Evolutionary conservation across 2,797 vertebrate species (phyloP), one percentile per base, ranked within the genome.

Genomic region (Cyclopterus lumpus): DNA sequence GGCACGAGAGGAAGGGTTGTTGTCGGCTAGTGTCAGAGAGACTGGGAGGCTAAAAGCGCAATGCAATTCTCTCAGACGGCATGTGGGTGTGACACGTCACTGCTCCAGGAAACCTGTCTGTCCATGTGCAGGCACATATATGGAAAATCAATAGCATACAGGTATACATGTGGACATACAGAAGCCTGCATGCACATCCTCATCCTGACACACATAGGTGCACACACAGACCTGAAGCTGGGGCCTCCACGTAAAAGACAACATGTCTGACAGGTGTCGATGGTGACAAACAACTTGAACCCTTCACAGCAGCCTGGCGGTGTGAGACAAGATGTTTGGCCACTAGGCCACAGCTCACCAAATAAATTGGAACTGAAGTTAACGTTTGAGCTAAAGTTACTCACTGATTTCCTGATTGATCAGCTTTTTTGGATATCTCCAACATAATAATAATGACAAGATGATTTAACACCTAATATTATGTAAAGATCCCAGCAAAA

Each of bases 241-340:
- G 46, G 36, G 49, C 55, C 26, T 80, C 55, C 36, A 49, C 81
- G 84, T 89, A 77, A 90, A 84, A 82, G 73, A 70, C 73, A 83
- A 61, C 86, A 82, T 86, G 73, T 62, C 57, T 84, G 84, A 77
- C 85, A 83, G 73, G 78, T 85, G 79, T 49, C 68, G 88, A 64
- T 79, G 60, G 78, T 86, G 90, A 88, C 85, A 90, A 85, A 90
- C 73, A 82, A 80, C 87, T 76, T 71, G 64, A 79, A 79, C 61
- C 63, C 86, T 79, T 85, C 75, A 48, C 82, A 82, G 49, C 54
- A 65, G 75, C 63, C 64, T 77, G 77, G 42, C 66, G 55, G 71
- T 70, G 61, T 69, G 81, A 81, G 84, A 85, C 53, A 51, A 78
- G 73, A 57, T 72, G 80, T 86, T 75, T 86, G 82, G 79, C 67